These are phyloP conservation scores for Chauna torquata DNA, from an alignment of 2,113 vertebrate genomes.

Conservation along the genomic window DNA sequence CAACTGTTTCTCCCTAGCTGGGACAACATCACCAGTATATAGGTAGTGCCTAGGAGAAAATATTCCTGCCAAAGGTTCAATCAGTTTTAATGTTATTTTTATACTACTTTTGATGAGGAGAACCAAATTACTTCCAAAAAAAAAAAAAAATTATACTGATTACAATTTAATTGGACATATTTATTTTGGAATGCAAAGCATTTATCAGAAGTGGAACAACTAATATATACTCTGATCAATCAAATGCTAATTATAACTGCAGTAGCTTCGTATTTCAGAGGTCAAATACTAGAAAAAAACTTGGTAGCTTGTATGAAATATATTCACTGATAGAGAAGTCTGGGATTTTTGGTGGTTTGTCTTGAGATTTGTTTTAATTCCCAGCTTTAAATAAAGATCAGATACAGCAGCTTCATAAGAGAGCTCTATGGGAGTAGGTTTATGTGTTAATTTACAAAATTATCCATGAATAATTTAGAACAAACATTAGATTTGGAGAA, in stretches of 20 bases:
- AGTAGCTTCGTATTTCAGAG: background rate
- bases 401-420: conserved; percentile 22
- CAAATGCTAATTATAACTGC: background rate
- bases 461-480: conserved; percentile 52
- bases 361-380: conserved; percentile 13
- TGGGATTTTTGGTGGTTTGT: background rate
- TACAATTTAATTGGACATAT: background rate
- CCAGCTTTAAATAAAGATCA: conserved; percentile 56
- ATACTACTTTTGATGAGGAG: background rate
- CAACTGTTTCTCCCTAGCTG: background rate
- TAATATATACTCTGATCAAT: background rate
- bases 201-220: background rate
- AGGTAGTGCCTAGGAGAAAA: background rate
- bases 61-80: background rate
- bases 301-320: background rate
- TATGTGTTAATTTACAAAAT: conserved; percentile 18
- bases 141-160: background rate
- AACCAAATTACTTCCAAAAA: rapidly evolving
- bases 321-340: background rate
- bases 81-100: background rate
- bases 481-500: conserved; percentile 21
- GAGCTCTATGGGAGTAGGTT: background rate
- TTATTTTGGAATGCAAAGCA: background rate
- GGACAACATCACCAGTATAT: background rate
- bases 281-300: background rate